Base-by-base conservation (phyloP, 2,888 invertebrate genomes). In the Drosophila bunnanda region DNA sequence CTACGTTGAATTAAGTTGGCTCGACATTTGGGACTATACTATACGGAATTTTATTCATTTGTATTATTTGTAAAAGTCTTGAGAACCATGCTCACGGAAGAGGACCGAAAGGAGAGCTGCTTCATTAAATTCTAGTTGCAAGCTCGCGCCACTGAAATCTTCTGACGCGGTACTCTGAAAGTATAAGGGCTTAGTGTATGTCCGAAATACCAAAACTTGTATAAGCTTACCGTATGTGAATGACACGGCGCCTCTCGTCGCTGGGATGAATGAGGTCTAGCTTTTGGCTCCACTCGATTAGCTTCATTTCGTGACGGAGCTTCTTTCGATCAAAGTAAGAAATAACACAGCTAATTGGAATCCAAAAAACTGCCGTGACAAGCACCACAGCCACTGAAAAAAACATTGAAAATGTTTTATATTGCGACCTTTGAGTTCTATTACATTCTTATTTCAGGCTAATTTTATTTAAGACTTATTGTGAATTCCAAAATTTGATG, bases 361-460 rank as follows among this genome's bases (percentile, higher is more conserved):
- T 96, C 99, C 99, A 99, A 62, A 98, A 93, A 62, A 98, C 93
- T n/a, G 98, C 96, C 13, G 98, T 97, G 76, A 97, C 94, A 43
- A 98, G 94, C 56, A 98, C 96, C 25, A 98, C 97, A 6, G 98
- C 90, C 89, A 93, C 92, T 93, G 67, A 2, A 80, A 79, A 30
- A 6, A n/a, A 2, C 0, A 52, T 10, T 28, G 0, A n/a, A 4
- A 2, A 2, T 13, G 13, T 13, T 10, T n/a, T 5, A n/a, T 25
- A 43, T 32, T 10, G 15, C 5, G 9, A 44, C 0, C 22, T 25
- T 44, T n/a, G n/a, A 1, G 3, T 17, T 12, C 7, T 15, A 15
- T 7, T 43, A 17, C 13, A 12, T n/a, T n/a, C n/a, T n/a, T n/a
- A n/a, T n/a, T n/a, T n/a, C n/a, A n/a, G n/a, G n/a, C n/a, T n/a